Conservation (phyloP, 1,140 invertebrate species). For the Metopolophium dirhodum region DNA sequence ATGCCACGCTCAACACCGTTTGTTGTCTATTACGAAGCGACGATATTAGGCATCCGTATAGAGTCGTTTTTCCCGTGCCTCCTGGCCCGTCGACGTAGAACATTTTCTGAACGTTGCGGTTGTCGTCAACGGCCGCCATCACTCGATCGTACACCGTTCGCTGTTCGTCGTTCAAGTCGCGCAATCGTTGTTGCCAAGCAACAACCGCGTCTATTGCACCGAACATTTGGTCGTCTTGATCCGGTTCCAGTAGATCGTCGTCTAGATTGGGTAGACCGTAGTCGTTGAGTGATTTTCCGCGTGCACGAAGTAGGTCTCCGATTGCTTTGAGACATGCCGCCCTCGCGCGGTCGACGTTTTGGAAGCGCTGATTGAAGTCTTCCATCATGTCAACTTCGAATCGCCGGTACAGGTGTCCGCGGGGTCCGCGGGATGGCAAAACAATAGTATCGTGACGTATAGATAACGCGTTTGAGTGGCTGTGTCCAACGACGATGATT, state of each 20-base stretch:
- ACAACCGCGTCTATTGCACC: slow-evolving; percentile 61
- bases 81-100: slow-evolving; percentile 60
- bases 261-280: neutral
- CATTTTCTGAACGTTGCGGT: neutral
- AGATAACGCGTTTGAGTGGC: neutral
- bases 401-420: too few relatives aligned
- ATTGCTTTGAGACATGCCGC: too few relatives aligned
- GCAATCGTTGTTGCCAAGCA: slow-evolving; percentile 56
- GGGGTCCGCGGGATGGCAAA: too few relatives aligned
- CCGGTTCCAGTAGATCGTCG: neutral
- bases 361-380: too few relatives aligned
- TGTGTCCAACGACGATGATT: neutral
- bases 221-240: slow-evolving; percentile 58
- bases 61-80: too few relatives aligned
- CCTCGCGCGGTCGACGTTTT: too few relatives aligned
- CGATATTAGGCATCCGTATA: too few relatives aligned
- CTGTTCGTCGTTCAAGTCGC: neutral
- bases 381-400: too few relatives aligned
- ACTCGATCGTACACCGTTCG: neutral
- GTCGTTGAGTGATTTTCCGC: neutral
- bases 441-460: neutral
- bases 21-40: too few relatives aligned
- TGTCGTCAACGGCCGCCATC: neutral
- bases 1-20: too few relatives aligned
- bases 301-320: neutral